Evolutionary conservation across 1,140 invertebrate genomes (phyloP).

Genomic region (Drosophila willistoni): DNA sequence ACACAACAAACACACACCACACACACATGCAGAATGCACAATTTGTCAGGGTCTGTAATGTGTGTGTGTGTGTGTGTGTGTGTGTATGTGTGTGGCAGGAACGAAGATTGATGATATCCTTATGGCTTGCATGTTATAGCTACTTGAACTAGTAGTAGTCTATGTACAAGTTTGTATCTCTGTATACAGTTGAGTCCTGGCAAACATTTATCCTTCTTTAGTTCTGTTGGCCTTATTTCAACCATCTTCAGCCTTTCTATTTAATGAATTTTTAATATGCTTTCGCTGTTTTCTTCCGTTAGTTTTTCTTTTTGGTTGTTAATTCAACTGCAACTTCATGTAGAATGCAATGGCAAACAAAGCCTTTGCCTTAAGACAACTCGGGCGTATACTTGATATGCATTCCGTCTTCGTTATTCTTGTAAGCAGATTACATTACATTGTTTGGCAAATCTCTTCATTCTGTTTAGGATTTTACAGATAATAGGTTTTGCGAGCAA

Average conservation of each 20-base stretch:
- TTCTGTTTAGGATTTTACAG: slow-evolving; percentile 9
- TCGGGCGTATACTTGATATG: slow-evolving; percentile 55
- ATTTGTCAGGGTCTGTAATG: slow-evolving; percentile 25
- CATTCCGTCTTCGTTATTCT: slow-evolving; percentile 15
- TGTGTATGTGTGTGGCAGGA: slow-evolving; percentile 49
- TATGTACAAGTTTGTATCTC: not conserved
- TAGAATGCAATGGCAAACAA: slow-evolving; percentile 28
- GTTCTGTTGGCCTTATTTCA: slow-evolving; percentile 35
- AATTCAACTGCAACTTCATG: slow-evolving; percentile 30
- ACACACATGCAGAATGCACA: slow-evolving; percentile 25
- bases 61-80: slow-evolving; percentile 36
- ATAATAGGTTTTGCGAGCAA: not conserved
- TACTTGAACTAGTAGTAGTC: slow-evolving; percentile 47
- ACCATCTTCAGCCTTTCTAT: slow-evolving; percentile 47
- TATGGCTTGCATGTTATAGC: slow-evolving; percentile 50
- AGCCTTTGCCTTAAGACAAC: slow-evolving; percentile 25
- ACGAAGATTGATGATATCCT: slow-evolving; percentile 70
- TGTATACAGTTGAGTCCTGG: slow-evolving; percentile 21
- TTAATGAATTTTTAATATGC: slow-evolving; percentile 78
- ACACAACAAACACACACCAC: slow-evolving; percentile 22
- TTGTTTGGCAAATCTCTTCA: slow-evolving; percentile 6
- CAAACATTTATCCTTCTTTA: slow-evolving; percentile 62
- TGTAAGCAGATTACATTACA: slow-evolving; percentile 52
- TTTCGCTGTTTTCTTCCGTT: slow-evolving; percentile 5
- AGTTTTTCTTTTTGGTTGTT: slow-evolving; percentile 57